Base-by-base conservation (phyloP, 2,888 invertebrate species). In the Cryptosula pallasiana region DNA sequence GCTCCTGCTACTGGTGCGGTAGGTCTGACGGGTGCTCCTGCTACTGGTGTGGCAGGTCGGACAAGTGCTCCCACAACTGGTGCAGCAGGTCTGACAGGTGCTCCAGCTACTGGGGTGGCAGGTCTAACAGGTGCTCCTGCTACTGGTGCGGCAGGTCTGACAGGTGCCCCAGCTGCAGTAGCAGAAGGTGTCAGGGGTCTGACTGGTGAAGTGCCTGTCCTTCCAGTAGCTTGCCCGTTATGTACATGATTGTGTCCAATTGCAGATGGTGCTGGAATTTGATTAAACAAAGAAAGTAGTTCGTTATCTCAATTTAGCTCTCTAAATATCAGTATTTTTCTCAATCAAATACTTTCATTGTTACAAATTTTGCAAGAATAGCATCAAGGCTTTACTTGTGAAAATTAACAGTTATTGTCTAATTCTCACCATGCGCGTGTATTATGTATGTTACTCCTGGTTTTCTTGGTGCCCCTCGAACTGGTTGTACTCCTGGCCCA, bases 21-120 rank as follows among this genome's bases (percentile, higher is more conserved):
- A 25, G 32, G 25, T 63, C 25, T 70, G 71, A 73, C 25, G 63
- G 23, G 54, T 13, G 45, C 45, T 75, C 75, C 34, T 74, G 55
- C 72, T 75, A 72, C 55, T 76, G 75, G 34, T 75, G 75, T 9
- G 75, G 75, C 58, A 75, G 74, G 34, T 76, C 75, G 73, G 75
- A 74, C 25, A 73, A 73, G 34, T 69, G 23, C 35, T 45, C 20
- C 9, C 9, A 20, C 45, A 45, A 45, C 45, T 13, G 45, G 45
- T 13, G 9, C 45, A 45, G 45, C 20, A 45, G 45, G 45, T 5
- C 45, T 45, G 20, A 45, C 45, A 45, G 45, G 45, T 45, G 45
- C 20, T 20, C 45, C 45, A 13, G 9, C 45, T 13, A 45, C 45
- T 45, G 45, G 45, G 45, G 45, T 45, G 45, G 45, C 45, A 45